These are phyloP conservation scores for Falcaria lacertinaria DNA, from an alignment of 2,888 invertebrate species.

Conservation along the genomic window DNA sequence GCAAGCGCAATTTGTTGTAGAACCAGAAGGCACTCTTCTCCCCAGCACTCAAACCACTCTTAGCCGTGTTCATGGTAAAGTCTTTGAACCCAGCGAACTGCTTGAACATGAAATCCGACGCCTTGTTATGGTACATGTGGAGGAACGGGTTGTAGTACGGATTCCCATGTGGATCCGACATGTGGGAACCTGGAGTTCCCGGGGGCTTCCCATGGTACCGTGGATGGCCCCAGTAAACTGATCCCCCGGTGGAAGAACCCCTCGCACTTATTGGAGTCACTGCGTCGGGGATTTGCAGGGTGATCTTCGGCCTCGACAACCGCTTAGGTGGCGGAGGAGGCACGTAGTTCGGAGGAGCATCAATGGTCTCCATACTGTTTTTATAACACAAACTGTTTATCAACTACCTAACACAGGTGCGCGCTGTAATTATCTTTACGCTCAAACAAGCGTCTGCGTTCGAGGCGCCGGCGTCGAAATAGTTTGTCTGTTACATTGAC, in stretches of 20 bases:
- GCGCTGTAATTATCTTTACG: conserved; percentile 1
- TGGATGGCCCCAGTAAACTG: conserved; percentile 40
- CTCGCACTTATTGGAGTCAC: conserved; percentile 35
- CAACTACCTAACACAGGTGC: conserved; percentile 1
- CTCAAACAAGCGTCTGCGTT: conserved; percentile 10
- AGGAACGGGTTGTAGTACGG: conserved; percentile 63
- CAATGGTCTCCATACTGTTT: conserved; percentile 43
- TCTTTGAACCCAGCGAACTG: conserved; percentile 89
- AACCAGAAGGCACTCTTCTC: conserved; percentile 90
- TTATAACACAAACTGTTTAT: conserved; percentile 18
- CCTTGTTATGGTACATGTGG: conserved; percentile 82
- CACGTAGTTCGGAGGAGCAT: conserved; percentile 56
- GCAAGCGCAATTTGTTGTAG: conserved; percentile 86
- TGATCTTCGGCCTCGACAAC: conserved; percentile 66
- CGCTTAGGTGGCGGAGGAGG: conserved; percentile 63
- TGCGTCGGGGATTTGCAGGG: conserved; percentile 65
- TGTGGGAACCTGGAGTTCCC: conserved; percentile 52
- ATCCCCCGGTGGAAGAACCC: conserved; percentile 36
- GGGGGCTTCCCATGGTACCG: conserved; percentile 49
- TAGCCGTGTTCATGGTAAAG: conserved; percentile 85
- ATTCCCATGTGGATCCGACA: conserved; percentile 53
- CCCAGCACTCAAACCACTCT: conserved; percentile 89
- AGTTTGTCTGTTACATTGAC: conserved; percentile 30
- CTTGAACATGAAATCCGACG: conserved; percentile 88
- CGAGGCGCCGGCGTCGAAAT: conserved; percentile 52